Conservation (phyloP, 2,888 invertebrate species). For the Pelosia muscerda region DNA sequence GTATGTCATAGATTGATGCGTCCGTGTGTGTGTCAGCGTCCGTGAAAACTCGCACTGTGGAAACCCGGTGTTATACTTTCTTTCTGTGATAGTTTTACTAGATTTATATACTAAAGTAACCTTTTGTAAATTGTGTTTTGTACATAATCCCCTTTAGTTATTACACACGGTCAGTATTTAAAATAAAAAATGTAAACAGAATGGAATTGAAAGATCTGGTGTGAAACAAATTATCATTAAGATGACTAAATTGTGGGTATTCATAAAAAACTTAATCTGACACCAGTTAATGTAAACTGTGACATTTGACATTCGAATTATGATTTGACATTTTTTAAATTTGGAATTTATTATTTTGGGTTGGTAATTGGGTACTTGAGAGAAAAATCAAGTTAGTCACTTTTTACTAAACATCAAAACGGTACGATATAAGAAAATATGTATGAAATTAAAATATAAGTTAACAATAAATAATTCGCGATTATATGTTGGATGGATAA, state of each 20-base stretch:
- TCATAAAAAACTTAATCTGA: not conserved
- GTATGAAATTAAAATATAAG: too few relatives aligned
- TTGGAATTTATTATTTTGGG: not conserved
- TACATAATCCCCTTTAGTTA: slow-evolving; percentile 14
- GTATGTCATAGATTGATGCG: too few relatives aligned
- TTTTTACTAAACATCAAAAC: too few relatives aligned
- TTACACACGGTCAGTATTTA: slow-evolving; percentile 21
- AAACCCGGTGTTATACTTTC: too few relatives aligned
- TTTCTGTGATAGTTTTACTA: slow-evolving; percentile 27
- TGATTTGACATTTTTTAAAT: not conserved
- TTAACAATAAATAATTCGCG: too few relatives aligned
- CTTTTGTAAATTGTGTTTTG: slow-evolving; percentile 15
- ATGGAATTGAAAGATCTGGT: slow-evolving; percentile 1
- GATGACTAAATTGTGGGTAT: slow-evolving; percentile 1
- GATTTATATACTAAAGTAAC: slow-evolving; percentile 11
- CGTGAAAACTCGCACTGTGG: too few relatives aligned
- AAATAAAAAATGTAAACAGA: slow-evolving; percentile 1
- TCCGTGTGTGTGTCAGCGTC: too few relatives aligned
- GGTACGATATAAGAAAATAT: too few relatives aligned
- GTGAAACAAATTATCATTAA: not conserved
- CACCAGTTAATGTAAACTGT: not conserved
- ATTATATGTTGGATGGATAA: too few relatives aligned
- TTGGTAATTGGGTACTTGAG: not conserved
- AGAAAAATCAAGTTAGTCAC: too few relatives aligned
- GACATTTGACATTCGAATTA: not conserved